Base-by-base conservation (phyloP, 2,113 vertebrate species). In the Saccopteryx leptura region DNA sequence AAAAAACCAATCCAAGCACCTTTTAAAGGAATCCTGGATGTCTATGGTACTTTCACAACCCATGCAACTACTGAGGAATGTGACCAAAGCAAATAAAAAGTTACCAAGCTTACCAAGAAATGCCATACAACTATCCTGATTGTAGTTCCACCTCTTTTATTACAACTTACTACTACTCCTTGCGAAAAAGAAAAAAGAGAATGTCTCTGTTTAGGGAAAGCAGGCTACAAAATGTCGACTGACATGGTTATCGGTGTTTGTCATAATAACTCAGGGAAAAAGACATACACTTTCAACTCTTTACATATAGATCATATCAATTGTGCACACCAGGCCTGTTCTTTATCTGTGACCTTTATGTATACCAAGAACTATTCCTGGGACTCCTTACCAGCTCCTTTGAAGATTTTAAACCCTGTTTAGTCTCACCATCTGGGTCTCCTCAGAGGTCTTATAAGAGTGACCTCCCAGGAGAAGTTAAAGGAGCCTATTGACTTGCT, bases 331-430 rank as follows among this genome's bases (percentile, higher is more conserved):
- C 54, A 50, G 72, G 54, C 50, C 78, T 81, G 31, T 65, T 95
- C 72, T 91, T 88, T 72, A 88, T 78, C 80, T 93, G 71, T 93
- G 87, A 91, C 60, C 46, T 95, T 58, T 69, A n/a, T 31, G 66
- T 46, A 76, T 21, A 88, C n/a, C 46, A 54, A 89, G 33, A 91
- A 71, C 74, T 81, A 58, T 75, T 21, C 26, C 78, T 88, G 28
- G 66, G 68, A 91, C 60, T 88, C 78, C 76, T 94, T 68, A 80
- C 46, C 7, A 86, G 61, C 8, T 82, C 85, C 82, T 89, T 66
- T 68, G 79, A 96, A 96, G 90, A 93, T 88, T 61, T 90, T 56
- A 90, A 93, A 82, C 50, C 61, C 12, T 95, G 71, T 94, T 75
- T 39, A 96, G 58, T 82, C 28, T 95, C 58, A 84, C 58, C 31